These are phyloP conservation scores for Crocidura indochinensis DNA, from an alignment of 2,797 vertebrate species.

Conservation along the genomic window DNA sequence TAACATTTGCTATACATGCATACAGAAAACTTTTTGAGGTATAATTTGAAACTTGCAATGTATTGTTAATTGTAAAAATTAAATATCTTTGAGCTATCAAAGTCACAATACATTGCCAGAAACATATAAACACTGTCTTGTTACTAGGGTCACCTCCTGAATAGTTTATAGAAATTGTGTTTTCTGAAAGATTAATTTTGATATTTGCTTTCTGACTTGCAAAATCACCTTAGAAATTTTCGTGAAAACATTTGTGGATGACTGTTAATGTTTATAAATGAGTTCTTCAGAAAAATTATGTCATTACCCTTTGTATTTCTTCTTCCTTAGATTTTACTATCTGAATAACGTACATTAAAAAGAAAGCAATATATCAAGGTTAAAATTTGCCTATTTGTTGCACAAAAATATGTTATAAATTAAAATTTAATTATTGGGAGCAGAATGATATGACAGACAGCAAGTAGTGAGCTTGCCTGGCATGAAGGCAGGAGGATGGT, in stretches of 20 bases:
- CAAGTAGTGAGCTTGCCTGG: too few species aligned
- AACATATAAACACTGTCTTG: background rate
- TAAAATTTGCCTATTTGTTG: background rate
- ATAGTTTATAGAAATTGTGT: conserved; percentile 1
- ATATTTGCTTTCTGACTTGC: conserved; percentile 78
- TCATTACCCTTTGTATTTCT: background rate
- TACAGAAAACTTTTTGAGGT: background rate
- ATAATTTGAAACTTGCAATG: background rate
- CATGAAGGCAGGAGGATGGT: too few species aligned
- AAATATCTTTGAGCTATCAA: background rate
- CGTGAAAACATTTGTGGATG: conserved; percentile 51
- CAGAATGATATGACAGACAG: too few species aligned
- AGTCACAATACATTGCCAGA: background rate
- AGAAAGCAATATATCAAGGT: background rate
- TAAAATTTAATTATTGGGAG: background rate
- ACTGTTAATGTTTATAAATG: conserved; percentile 15
- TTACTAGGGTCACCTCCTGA: background rate
- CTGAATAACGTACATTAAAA: conserved; percentile 5
- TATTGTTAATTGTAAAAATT: background rate
- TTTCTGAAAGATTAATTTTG: conserved; percentile 75
- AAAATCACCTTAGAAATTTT: conserved; percentile 61
- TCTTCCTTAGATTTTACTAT: conserved; percentile 47
- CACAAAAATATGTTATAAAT: background rate
- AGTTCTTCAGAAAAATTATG: background rate
- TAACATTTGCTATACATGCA: too few species aligned